These are phyloP conservation scores for Lymantria dispar DNA, from an alignment of 2,888 invertebrate genomes.

Conservation along the genomic window DNA sequence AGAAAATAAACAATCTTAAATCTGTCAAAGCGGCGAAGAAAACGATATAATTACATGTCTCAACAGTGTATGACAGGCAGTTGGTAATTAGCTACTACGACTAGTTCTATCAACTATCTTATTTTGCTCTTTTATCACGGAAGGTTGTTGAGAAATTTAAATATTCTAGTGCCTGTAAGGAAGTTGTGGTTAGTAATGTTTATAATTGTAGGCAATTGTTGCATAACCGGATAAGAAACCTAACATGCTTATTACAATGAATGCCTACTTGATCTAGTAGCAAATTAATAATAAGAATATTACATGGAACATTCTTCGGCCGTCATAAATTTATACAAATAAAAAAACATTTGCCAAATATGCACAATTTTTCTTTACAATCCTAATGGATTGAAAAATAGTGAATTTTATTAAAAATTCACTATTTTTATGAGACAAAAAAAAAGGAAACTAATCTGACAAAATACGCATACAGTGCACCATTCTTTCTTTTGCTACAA, in stretches of 20 bases:
- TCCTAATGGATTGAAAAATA: too few species aligned
- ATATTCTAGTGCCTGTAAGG: constrained; percentile 1
- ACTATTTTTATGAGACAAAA: too few species aligned
- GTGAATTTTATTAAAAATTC: too few species aligned
- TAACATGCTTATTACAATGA: neutral
- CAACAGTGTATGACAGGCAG: neutral
- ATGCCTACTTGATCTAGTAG: too few species aligned
- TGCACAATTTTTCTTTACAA: too few species aligned
- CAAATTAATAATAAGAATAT: too few species aligned
- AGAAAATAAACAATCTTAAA: neutral
- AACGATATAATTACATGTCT: neutral
- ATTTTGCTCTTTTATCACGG: constrained; percentile 1
- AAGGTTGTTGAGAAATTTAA: constrained; percentile 4
- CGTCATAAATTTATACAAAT: too few species aligned
- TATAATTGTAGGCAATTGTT: constrained; percentile 4
- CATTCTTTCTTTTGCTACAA: too few species aligned
- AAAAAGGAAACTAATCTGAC: too few species aligned
- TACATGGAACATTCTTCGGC: too few species aligned
- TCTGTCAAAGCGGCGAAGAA: neutral
- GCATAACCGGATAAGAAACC: constrained; percentile 2
- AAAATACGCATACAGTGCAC: too few species aligned
- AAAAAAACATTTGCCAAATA: too few species aligned
- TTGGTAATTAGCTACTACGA: neutral
- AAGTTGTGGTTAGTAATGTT: constrained; percentile 3
- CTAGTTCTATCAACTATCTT: neutral